These are phyloP conservation scores for Eurois occulta DNA, from an alignment of 2,888 invertebrate species.

Conservation along the genomic window DNA sequence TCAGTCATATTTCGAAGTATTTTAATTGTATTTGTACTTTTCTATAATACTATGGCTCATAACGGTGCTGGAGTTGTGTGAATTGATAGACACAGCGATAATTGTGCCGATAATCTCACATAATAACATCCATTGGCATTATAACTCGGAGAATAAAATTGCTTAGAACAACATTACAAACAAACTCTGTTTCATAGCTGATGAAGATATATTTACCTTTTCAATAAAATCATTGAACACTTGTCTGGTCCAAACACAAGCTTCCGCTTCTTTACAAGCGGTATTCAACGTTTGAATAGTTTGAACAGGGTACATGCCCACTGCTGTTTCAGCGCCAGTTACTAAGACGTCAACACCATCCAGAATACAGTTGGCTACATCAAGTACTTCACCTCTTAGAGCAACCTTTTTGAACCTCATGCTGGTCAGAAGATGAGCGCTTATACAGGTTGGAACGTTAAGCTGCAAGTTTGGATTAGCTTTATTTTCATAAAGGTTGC, in stretches of 20 bases:
- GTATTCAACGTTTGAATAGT: slow-evolving; percentile 83
- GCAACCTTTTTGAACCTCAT: slow-evolving; percentile 81
- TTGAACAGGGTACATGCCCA: slow-evolving; percentile 91
- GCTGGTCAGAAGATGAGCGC: slow-evolving; percentile 81
- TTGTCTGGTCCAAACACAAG: slow-evolving; percentile 91
- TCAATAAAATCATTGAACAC: slow-evolving; percentile 84
- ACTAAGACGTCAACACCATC: slow-evolving; percentile 93
- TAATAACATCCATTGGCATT: background rate
- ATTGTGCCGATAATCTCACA: background rate
- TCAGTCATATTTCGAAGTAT: background rate
- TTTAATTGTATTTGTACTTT: background rate
- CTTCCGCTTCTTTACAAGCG: slow-evolving; percentile 93
- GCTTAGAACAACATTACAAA: background rate
- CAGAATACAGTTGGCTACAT: slow-evolving; percentile 93
- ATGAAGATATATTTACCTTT: slow-evolving; percentile 70
- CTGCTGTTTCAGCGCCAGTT: slow-evolving; percentile 93
- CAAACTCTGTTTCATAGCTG: background rate
- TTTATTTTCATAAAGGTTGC: background rate
- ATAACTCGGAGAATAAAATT: background rate
- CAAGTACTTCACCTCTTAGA: slow-evolving; percentile 91
- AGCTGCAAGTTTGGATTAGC: slow-evolving; percentile 69
- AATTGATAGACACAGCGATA: background rate
- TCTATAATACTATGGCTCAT: background rate
- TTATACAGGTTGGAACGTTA: slow-evolving; percentile 80
- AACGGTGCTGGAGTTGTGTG: background rate